Evolutionary conservation across 2,797 vertebrate species (phyloP).

Genomic region (Propithecus perrieri): DNA sequence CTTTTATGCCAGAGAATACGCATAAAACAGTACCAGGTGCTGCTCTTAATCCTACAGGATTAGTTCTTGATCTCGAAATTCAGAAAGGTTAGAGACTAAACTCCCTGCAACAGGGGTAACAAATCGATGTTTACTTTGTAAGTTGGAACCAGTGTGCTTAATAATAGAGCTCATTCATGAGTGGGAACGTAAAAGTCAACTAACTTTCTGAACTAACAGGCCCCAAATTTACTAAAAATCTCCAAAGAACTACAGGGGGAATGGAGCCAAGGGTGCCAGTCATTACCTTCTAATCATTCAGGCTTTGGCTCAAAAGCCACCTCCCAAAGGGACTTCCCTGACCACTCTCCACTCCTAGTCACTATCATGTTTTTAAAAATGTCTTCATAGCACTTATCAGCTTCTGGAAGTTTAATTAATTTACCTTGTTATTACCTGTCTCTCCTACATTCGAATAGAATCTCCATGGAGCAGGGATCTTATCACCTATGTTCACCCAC

Average conservation of each 20-base stretch:
- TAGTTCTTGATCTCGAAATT: constrained; percentile 9
- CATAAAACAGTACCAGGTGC: not conserved
- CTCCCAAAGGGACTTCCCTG: not conserved
- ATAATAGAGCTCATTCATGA: not conserved
- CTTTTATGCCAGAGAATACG: not conserved
- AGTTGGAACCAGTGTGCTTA: not conserved
- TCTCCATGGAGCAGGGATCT: not conserved
- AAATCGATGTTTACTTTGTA: constrained; percentile 12
- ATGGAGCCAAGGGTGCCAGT: not conserved
- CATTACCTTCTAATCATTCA: not conserved
- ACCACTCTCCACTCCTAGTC: not conserved
- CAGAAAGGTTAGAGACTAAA: not conserved
- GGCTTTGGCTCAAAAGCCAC: not conserved
- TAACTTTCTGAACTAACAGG: not conserved
- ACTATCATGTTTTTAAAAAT: not conserved
- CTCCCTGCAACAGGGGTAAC: not conserved
- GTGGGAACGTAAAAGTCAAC: not conserved
- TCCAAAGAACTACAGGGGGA: not conserved
- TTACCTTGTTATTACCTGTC: not conserved
- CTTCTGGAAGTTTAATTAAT: not conserved
- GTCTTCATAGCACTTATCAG: not conserved
- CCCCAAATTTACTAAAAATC: not conserved
- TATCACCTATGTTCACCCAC: not conserved
- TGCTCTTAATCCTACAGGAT: not conserved
- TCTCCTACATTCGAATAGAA: not conserved